Conservation (phyloP, 2,113 vertebrate species). For the Ibidorhyncha struthersii region DNA sequence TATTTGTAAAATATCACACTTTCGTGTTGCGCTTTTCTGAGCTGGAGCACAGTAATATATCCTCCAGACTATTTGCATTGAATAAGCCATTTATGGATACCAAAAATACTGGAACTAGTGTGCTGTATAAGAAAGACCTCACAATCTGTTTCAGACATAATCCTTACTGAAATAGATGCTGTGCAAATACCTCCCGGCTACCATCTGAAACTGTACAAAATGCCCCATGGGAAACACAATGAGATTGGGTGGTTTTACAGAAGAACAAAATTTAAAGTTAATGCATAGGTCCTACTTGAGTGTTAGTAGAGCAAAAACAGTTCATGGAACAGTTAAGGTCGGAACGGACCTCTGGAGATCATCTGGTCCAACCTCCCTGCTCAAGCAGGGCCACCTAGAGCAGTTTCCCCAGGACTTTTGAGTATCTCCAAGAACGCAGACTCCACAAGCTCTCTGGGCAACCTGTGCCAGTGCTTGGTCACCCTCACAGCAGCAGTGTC, state of each 20-base stretch:
- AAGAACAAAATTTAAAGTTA: background rate
- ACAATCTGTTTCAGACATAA: background rate
- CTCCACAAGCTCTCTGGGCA: background rate
- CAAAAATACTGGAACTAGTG: background rate
- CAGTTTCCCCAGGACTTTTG: accelerated
- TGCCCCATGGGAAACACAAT: background rate
- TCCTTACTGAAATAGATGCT: background rate
- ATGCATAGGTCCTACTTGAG: background rate
- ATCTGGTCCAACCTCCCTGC: background rate
- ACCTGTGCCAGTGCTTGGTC: accelerated
- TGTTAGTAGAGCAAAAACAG: background rate
- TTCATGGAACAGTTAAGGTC: background rate
- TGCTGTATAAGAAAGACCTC: background rate
- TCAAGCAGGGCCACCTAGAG: background rate
- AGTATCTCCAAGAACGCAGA: background rate
- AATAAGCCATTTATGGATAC: background rate
- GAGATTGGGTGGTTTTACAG: background rate
- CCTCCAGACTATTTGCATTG: background rate
- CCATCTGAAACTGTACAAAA: background rate
- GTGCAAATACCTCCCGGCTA: background rate
- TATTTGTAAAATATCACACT: background rate
- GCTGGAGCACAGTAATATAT: background rate
- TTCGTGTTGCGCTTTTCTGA: background rate
- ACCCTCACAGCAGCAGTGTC: background rate
- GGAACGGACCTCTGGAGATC: background rate